Base-by-base conservation (phyloP, 2,888 invertebrate genomes). In the Catocala sponsa region DNA sequence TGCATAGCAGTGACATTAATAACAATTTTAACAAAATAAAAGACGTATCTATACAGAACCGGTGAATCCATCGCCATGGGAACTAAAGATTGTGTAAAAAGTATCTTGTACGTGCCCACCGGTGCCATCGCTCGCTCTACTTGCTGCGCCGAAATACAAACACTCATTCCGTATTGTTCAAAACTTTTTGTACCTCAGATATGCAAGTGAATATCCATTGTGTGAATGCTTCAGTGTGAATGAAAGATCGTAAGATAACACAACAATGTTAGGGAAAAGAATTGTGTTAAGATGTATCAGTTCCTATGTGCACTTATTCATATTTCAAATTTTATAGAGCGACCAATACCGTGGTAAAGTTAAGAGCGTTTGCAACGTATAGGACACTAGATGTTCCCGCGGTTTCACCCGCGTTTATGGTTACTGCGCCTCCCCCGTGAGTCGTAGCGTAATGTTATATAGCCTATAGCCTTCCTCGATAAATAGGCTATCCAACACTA, bases 61-160 rank as follows among this genome's bases (percentile, higher is more conserved):
- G 52, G 63, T 65, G 69, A 60, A 62, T 65, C 41, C 41, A 59
- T 67, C 62, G 66, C 64, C 60, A 65, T 54, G 57, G 63, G 65
- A 66, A 50, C 47, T 61, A 50, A 62, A 59, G 50, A 13, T 50
- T 43, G 47, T 35, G 65, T 59, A 73, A 77, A 76, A 73, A 74
- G 53, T 12, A 56, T 58, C 49, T 56, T 55, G 75, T 69, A 70
- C 74, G 76, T 78, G 76, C 68, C 63, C 63, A 74, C 70, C 72
- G 59, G 70, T 70, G 12, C 68, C 70, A 61, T 54, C 48, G 63
- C 69, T 63, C 69, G 77, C 75, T 70, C 75, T 60, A 76, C 57
- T 75, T 77, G 69, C 68, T 69, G 63, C 53, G 59, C 74, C 76
- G 64, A 79, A 79, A 74, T 65, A 71, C 66, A 71, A 74, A 74